Evolutionary conservation across 2,888 invertebrate species (phyloP).

Genomic region (Quadriops clusia): DNA sequence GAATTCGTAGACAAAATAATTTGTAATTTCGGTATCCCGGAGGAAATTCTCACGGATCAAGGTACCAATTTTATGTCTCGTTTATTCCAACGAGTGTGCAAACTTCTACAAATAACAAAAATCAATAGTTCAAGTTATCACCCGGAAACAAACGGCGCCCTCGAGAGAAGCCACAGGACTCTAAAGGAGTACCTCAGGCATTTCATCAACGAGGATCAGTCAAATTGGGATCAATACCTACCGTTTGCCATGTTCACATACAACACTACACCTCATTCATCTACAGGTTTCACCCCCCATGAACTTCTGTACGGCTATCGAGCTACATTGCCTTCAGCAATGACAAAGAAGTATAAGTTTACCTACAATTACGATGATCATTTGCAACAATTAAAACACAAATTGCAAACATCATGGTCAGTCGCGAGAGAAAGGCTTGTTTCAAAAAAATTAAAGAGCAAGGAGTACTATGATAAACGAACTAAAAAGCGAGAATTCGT

Average conservation of each 20-base stretch:
- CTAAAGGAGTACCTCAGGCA: slow-evolving; percentile 24
- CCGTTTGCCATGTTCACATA: slow-evolving; percentile 22
- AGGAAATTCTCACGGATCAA: slow-evolving; percentile 22
- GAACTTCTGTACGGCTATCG: slow-evolving; percentile 20
- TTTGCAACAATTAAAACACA: slow-evolving; percentile 15
- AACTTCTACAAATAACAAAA: slow-evolving; percentile 22
- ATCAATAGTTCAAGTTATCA: slow-evolving; percentile 22
- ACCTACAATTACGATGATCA: slow-evolving; percentile 21
- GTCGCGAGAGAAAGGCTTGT: slow-evolving; percentile 17
- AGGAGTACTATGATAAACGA: slow-evolving; percentile 12
- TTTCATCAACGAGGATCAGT: slow-evolving; percentile 21
- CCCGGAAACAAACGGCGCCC: slow-evolving; percentile 23
- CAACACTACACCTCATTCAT: slow-evolving; percentile 17
- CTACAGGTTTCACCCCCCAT: slow-evolving; percentile 20
- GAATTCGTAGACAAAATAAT: slow-evolving; percentile 18
- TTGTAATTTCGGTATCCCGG: slow-evolving; percentile 21
- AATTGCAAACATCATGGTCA: slow-evolving; percentile 18
- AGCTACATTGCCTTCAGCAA: slow-evolving; percentile 14
- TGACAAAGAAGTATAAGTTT: slow-evolving; percentile 18
- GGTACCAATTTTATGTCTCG: slow-evolving; percentile 21
- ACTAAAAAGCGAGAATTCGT: slow-evolving; percentile 3
- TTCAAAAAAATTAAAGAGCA: slow-evolving; percentile 15
- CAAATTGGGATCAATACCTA: slow-evolving; percentile 26
- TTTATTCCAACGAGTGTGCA: slow-evolving; percentile 20
- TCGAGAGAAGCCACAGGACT: slow-evolving; percentile 25